A percentile compares a stretch with the other conserved stretches of the same genome.
Conservation (phyloP, 2,888 invertebrate species). For the Lucinisca nassula region DNA sequence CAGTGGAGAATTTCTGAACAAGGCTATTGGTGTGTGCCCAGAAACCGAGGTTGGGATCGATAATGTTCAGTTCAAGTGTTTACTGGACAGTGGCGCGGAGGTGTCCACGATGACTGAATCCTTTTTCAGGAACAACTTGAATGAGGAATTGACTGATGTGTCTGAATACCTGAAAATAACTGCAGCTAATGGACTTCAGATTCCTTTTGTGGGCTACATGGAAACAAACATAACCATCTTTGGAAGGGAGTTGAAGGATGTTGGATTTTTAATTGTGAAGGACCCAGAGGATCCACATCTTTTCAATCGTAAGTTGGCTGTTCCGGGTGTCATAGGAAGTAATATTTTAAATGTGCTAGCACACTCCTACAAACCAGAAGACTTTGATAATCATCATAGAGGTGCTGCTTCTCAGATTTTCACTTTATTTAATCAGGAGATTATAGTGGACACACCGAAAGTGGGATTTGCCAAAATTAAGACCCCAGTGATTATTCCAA, state of each 20-base stretch:
- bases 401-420: not conserved
- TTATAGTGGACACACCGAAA: not conserved
- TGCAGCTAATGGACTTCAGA: constrained; percentile 44
- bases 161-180: constrained; percentile 28
- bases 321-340: constrained; percentile 48
- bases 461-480: not conserved
- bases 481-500: not conserved
- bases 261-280: constrained; percentile 42
- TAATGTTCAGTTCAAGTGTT: not conserved
- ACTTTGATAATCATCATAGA: not conserved
- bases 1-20: not conserved
- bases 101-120: constrained; percentile 1
- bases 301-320: not conserved
- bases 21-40: not conserved
- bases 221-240: constrained; percentile 16
- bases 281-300: constrained; percentile 8
- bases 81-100: not conserved
- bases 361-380: not conserved
- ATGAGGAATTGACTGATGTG: constrained; percentile 33
- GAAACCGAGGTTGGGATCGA: not conserved
- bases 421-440: not conserved
- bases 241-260: constrained; percentile 12
- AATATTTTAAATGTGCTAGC: constrained; percentile 17
- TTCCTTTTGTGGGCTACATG: constrained; percentile 52
- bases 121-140: not conserved